Conservation (phyloP, 2,113 vertebrate genomes). For the Pteruthius melanotis region DNA sequence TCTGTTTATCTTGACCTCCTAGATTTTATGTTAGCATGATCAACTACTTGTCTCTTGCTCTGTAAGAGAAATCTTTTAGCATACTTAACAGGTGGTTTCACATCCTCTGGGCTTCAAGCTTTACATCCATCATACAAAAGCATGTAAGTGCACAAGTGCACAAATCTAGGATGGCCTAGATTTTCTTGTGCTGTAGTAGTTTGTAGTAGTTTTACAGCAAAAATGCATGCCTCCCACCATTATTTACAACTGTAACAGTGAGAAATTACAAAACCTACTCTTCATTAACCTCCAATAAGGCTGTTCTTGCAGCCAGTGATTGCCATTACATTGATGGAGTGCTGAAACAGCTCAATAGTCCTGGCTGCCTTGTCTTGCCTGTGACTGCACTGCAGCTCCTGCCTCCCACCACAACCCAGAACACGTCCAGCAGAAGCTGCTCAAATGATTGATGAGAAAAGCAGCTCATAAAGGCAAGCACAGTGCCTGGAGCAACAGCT, state of each 20-base stretch:
- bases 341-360: slow-evolving; percentile 13
- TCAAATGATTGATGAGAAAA: slow-evolving; percentile 60
- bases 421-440: slow-evolving; percentile 7
- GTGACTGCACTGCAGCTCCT: neutral
- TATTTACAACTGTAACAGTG: neutral
- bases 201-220: neutral
- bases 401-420: neutral
- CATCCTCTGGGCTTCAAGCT: neutral
- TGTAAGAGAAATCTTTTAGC: neutral
- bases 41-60: neutral
- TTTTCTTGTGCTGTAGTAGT: neutral
- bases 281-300: slow-evolving; percentile 59
- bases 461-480: slow-evolving; percentile 27
- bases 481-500: slow-evolving; percentile 53
- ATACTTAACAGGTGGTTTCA: neutral
- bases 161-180: neutral
- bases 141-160: neutral
- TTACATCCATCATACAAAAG: neutral
- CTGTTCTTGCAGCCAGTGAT: slow-evolving; percentile 6
- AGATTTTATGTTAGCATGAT: neutral
- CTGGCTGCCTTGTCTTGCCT: neutral
- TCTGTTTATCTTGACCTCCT: neutral
- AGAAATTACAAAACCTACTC: slow-evolving; percentile 31
- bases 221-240: neutral
- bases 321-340: slow-evolving; percentile 40